phyloP scores from a whole-genome alignment of 2,113 vertebrate species.

The Melanerpes formicivorus region DNA sequence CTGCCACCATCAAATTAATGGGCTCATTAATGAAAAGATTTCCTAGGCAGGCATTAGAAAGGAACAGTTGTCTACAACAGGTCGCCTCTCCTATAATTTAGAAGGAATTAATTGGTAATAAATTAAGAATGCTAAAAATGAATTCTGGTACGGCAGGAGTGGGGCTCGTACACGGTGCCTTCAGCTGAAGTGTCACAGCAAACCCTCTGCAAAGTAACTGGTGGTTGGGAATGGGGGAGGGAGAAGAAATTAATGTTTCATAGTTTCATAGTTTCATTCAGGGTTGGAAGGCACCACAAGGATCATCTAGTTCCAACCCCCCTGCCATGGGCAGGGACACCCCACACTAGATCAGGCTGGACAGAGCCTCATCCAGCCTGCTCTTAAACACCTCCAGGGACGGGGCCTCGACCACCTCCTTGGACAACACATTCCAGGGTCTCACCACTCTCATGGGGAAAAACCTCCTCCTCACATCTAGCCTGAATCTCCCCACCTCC shows the following conservation, averaged over 20 bases:
- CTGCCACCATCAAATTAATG: slow-evolving; percentile 59
- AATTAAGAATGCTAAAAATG: slow-evolving; percentile 69
- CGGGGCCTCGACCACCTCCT: too few relatives aligned
- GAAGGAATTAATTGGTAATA: slow-evolving; percentile 70
- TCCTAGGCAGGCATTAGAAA: slow-evolving; percentile 63
- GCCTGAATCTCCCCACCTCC: too few relatives aligned
- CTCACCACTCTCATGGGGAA: too few relatives aligned
- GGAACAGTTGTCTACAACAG: slow-evolving; percentile 51
- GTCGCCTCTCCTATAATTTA: slow-evolving; percentile 57
- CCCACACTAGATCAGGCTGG: too few relatives aligned
- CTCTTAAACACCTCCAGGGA: too few relatives aligned
- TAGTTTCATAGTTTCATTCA: too few relatives aligned
- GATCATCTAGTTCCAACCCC: too few relatives aligned
- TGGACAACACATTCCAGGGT: too few relatives aligned
- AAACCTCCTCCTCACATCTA: too few relatives aligned
- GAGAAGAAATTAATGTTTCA: slow-evolving; percentile 29
- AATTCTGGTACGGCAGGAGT: slow-evolving; percentile 41
- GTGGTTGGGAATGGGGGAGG: slow-evolving; percentile 14
- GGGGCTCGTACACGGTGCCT: slow-evolving; percentile 1
- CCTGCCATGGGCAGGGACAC: too few relatives aligned
- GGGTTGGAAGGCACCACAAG: too few relatives aligned
- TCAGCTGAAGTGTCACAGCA: slow-evolving; percentile 45
- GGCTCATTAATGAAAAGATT: slow-evolving; percentile 59
- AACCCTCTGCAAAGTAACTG: slow-evolving; percentile 60
- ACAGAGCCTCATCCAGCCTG: too few relatives aligned